phyloP scores from a whole-genome alignment of 2,888 invertebrate genomes.

The Metallyticus violacea region DNA sequence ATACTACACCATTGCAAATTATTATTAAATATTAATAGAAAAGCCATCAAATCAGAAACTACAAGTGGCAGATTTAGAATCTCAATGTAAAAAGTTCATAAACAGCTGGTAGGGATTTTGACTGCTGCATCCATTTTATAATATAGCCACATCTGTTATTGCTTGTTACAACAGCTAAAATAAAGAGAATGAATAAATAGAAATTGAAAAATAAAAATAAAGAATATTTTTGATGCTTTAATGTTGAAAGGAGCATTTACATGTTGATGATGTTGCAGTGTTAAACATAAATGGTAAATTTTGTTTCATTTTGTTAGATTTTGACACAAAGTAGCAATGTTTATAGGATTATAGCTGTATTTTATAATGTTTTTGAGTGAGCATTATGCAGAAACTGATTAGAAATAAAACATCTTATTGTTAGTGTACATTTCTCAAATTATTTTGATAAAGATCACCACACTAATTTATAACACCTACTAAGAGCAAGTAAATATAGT shows the following conservation, averaged over 20 bases:
- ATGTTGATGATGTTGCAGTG: not conserved
- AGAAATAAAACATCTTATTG: not conserved
- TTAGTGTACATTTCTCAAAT: not conserved
- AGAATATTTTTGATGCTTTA: not conserved
- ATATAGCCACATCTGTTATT: not conserved
- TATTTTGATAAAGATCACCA: not conserved
- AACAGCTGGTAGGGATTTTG: no score
- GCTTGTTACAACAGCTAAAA: not conserved
- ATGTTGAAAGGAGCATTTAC: not conserved
- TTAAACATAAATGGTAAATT: not conserved
- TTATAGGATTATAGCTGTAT: not conserved
- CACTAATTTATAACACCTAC: not conserved
- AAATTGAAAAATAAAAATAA: not conserved
- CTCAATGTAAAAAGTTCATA: no score
- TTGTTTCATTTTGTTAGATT: not conserved
- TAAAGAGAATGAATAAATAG: not conserved
- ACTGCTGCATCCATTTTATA: not conserved
- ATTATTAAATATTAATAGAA: no score
- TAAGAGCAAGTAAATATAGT: no score
- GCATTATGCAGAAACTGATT: not conserved
- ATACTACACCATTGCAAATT: no score
- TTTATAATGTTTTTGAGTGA: not conserved
- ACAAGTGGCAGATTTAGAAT: no score
- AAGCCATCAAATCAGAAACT: no score
- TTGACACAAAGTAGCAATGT: not conserved